Conservation (phyloP, 2,113 vertebrate genomes). For the Aldabrachelys gigantea region DNA sequence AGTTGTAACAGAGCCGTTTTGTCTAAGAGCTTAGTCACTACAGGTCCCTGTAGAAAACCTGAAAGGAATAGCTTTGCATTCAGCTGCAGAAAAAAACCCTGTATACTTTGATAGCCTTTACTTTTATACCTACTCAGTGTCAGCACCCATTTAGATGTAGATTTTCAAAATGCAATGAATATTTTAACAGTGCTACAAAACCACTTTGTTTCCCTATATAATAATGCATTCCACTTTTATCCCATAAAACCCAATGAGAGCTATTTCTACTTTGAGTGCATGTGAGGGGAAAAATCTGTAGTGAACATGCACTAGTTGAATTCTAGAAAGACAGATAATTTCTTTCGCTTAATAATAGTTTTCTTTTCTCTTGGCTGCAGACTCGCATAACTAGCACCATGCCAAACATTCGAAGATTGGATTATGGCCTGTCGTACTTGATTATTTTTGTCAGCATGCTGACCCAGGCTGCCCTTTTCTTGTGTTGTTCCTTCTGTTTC, state of each 20-base stretch:
- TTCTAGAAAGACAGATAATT: conserved; percentile 80
- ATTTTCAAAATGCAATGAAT: conserved; percentile 22
- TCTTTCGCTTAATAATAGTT: conserved; percentile 83
- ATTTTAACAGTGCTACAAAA: neutral
- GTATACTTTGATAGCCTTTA: neutral
- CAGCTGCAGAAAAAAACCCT: neutral
- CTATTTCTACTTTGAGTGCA: conserved; percentile 15
- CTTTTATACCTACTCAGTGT: conserved; percentile 55
- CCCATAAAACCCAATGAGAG: conserved; percentile 52
- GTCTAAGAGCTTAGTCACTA: neutral
- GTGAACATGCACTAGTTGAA: conserved; percentile 60
- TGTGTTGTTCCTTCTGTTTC: conserved; percentile 89
- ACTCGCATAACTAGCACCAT: conserved; percentile 81
- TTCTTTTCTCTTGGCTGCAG: conserved; percentile 83
- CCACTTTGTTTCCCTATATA: conserved; percentile 31
- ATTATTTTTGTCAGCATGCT: conserved; percentile 89
- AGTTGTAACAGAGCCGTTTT: neutral
- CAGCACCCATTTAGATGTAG: conserved; percentile 41
- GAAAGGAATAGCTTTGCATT: conserved; percentile 5
- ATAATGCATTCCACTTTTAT: conserved; percentile 56
- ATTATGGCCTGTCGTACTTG: conserved; percentile 86
- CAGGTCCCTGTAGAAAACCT: neutral
- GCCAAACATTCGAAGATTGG: conserved; percentile 84
- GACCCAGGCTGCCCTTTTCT: conserved; percentile 86
- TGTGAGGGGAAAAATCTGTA: conserved; percentile 49